Conservation (phyloP, 1,140 invertebrate genomes). For the Atopsyche davidsoni region DNA sequence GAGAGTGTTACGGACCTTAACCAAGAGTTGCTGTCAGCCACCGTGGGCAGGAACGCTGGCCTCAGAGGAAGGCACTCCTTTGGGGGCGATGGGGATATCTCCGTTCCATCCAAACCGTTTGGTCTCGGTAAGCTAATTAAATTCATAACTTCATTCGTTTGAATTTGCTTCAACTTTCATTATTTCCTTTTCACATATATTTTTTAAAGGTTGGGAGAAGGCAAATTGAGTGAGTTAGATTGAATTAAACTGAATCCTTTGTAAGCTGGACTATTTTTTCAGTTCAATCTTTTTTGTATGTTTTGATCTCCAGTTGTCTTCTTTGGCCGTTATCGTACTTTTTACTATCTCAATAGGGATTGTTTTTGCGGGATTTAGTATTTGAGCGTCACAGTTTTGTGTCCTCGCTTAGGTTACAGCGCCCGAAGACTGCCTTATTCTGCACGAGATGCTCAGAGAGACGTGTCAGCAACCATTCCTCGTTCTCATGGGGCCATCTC, state of each 20-base stretch:
- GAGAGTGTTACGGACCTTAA: slow-evolving; percentile 79
- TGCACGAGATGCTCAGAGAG: too few species aligned
- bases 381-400: too few species aligned
- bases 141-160: slow-evolving; percentile 11
- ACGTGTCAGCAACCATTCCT: too few species aligned
- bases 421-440: too few species aligned
- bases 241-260: too few species aligned
- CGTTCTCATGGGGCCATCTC: slow-evolving; percentile 28
- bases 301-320: slow-evolving; percentile 14
- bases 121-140: slow-evolving; percentile 62
- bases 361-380: too few species aligned
- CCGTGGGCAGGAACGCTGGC: slow-evolving; percentile 34
- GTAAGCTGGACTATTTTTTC: too few species aligned
- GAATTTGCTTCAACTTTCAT: slow-evolving; percentile 7
- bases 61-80: slow-evolving; percentile 41
- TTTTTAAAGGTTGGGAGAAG: slow-evolving; percentile 9
- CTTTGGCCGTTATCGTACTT: slow-evolving; percentile 7
- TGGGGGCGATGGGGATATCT: slow-evolving; percentile 49
- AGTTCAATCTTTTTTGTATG: too few species aligned
- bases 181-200: slow-evolving; percentile 4
- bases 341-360: too few species aligned
- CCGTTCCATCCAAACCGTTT: slow-evolving; percentile 62
- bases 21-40: slow-evolving; percentile 44
- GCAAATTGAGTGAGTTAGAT: too few species aligned
- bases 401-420: too few species aligned